A percentile compares a stretch with the other conserved stretches of the same genome.
These are phyloP conservation scores for Tinamus guttatus DNA, from an alignment of 2,113 vertebrate genomes.

Conservation along the genomic window DNA sequence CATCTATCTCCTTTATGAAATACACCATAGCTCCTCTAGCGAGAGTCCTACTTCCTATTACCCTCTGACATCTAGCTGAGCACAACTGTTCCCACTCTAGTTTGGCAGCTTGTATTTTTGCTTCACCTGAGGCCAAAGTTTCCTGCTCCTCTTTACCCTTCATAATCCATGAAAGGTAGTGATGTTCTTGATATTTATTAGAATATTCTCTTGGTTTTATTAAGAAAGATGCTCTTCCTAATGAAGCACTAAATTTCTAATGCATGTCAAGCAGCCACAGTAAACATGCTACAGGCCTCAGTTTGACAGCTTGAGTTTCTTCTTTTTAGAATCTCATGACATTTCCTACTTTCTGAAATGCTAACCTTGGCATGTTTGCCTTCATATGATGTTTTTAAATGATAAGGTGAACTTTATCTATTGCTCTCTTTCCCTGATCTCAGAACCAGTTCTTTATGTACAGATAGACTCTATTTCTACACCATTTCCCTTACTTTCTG, in stretches of 20 bases:
- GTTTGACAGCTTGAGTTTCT: not conserved
- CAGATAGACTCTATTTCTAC: not conserved
- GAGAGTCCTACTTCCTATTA: not conserved
- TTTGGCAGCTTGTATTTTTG: not conserved
- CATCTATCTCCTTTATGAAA: not conserved
- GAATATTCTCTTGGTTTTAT: not conserved
- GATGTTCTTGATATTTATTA: not conserved
- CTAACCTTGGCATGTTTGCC: not conserved
- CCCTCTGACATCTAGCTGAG: not conserved
- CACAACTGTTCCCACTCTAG: not conserved
- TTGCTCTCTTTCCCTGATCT: not conserved
- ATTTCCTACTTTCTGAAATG: not conserved
- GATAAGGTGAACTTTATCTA: not conserved
- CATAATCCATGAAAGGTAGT: not conserved
- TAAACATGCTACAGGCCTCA: not conserved
- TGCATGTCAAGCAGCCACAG: not conserved
- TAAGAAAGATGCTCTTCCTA: not conserved
- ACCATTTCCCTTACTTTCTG: not conserved
- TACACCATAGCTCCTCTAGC: rapidly evolving
- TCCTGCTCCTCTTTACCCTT: not conserved
- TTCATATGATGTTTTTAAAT: not conserved
- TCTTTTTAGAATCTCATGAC: not conserved
- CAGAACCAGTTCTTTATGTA: not conserved
- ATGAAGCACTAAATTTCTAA: not conserved
- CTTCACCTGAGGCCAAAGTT: not conserved